Evolutionary conservation across 2,888 invertebrate species (phyloP), one percentile per base, ranked within the genome.

Genomic region (Dusona sp.): DNA sequence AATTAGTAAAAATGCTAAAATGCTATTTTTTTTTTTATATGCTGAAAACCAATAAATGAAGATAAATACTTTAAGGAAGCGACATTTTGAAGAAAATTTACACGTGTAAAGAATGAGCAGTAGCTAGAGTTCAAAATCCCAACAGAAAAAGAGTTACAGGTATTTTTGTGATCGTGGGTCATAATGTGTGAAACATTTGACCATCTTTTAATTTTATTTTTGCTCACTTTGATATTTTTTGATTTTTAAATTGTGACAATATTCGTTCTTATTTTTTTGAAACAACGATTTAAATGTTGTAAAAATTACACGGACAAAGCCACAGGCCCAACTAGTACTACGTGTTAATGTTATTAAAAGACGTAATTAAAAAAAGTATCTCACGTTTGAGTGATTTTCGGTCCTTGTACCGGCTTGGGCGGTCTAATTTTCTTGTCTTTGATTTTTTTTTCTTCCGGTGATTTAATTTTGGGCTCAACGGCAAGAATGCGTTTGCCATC

Each of bases 401-500:
- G 0, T 57, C 90, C 87, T 0, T 84, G 74, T 61, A 87, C 86
- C 4, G 90, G 86, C 38, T 86, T 74, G 2, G 91, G 91, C 9
- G 92, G 38, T 64, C 84, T 79, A 70, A 91, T 90, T 65, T 90
- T 90, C 80, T 29, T 88, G 70, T 86, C 87, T 33, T 78, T 89
- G n/a, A 29, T 65, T 33, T 19, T 65, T 57, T 57, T 84, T 38
- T 74, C 79, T 22, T 73, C 83, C 4, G 81, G 57, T 0, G 79
- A 72, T 48, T 86, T 88, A 2, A 84, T 57, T 36, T 48, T 64
- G 9, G 91, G 86, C 1, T 86, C 81, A 19, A 54, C 65, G 51
- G 89, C 89, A 11, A 90, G 25, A 19, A 93, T 72, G 36, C 75
- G 89, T 86, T 91, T 92, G 0, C 90, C 91, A 72, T 92, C 73